Evolutionary conservation across 1,140 invertebrate species (phyloP), one percentile per base, ranked within the genome.

Genomic region (Rhynchophorus ferrugineus): DNA sequence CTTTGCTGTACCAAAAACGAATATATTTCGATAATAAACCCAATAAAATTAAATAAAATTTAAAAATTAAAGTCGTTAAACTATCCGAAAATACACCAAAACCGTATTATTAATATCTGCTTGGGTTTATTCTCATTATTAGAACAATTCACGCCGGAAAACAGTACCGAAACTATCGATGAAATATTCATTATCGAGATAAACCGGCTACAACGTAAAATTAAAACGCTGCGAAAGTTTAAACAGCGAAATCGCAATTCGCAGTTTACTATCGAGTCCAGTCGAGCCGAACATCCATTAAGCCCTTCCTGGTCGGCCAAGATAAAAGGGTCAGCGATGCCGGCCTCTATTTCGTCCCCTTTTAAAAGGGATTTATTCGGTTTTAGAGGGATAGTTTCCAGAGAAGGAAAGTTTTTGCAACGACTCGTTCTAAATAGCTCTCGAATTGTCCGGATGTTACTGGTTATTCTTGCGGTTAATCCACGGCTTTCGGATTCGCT

Each of bases 351-450:
- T 47, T 47, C 37, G 33, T 13, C 7, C 21, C 45, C 45, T 47
- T 47, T 47, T 47, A 47, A 47, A 47, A 36, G 34, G 45, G 33
- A 47, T 24, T 47, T 47, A 47, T 47, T 47, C 18, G 16, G 19
- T 47, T n/a, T 47, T 47, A 47, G 16, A 47, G 19, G 34, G 21
- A 17, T n/a, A 33, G 35, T 5, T n/a, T 5, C 35, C 5, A 11
- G 5, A 29, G 24, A 11, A 29, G 5, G 24, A 29, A 29, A 11
- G 24, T 29, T 29, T 29, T 29, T 29, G 24, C 24, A 29, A 29
- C 5, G 24, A 11, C 24, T 29, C 24, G 5, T 29, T 29, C 24
- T 29, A 29, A 29, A 29, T 29, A 11, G 24, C 11, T 29, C 24
- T 29, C 24, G 24, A 29, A 29, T 29, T 29, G 24, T 29, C 24